Base-by-base conservation (phyloP, 2,797 vertebrate species). In the Phoebastria nigripes region DNA sequence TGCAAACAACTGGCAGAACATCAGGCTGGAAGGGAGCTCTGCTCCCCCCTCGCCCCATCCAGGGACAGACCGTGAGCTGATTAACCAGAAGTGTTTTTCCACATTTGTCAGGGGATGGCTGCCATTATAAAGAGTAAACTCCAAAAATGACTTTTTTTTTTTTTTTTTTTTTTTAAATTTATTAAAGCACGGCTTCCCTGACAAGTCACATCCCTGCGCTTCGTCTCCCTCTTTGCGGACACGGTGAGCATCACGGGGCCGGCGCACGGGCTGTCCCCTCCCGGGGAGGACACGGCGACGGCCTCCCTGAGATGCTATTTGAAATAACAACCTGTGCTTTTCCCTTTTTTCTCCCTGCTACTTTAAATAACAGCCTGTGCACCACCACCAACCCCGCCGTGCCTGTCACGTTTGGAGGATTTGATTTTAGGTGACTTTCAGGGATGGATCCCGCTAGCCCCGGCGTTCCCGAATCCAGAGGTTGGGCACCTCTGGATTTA, bases 381-480 rank as follows among this genome's bases (percentile, higher is more conserved):
- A 24, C 9, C 41, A 9, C 21, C 54, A 31, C 14, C 15, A 35
- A 5, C n/a, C 13, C 24, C 2, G 1, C 37, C 1, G 3, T 8
- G 52, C 31, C 54, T 15, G 15, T 11, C 33, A 62, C 12, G 0
- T 55, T 3, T 9, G 8, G 5, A 22, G 28, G 33, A 18, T 14
- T 11, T 41, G 76, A 44, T n/a, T 46, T 67, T n/a, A 46, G 54
- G 66, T 8, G 33, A 51, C 33, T 5, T 33, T 22, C 65, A 81
- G 46, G 46, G 35, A 9, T 26, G 42, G 80, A 65, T 49, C 26
- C 25, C 9, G 5, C 18, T 3, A 24, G 6, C 1, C 37, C 6
- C 11, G 16, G 22, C 1, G 4, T 54, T 76, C 63, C 76, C 17
- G 2, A 29, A 70, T n/a, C 15, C 63, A 73, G 44, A 82, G 33